Evolutionary conservation across 1,140 invertebrate species (phyloP).

Genomic region (Arion vulgaris): DNA sequence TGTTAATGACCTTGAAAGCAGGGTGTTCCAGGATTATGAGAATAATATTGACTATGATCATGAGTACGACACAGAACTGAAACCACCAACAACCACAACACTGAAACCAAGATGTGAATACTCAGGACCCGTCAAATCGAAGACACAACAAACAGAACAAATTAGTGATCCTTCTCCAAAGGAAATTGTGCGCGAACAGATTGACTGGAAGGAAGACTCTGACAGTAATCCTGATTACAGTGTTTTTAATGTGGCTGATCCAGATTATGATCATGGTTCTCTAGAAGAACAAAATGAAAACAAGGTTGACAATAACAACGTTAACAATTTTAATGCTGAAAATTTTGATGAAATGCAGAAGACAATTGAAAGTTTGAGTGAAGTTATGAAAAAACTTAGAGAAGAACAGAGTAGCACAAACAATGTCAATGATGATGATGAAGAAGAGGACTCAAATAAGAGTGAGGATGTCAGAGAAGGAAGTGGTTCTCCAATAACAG

Average conservation of each 20-base stretch:
- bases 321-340: too few species aligned
- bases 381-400: not conserved
- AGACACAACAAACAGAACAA: not conserved
- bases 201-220: not conserved
- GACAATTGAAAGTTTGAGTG: not conserved
- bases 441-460: not conserved
- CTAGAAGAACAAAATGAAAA: not conserved
- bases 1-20: not conserved
- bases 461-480: not conserved
- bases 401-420: not conserved
- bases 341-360: not conserved
- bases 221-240: not conserved
- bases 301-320: not conserved
- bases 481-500: not conserved
- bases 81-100: not conserved
- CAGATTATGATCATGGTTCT: not conserved
- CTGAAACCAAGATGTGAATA: constrained; percentile 15
- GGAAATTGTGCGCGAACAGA: not conserved
- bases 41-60: not conserved
- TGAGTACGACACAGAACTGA: not conserved
- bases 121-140: not conserved
- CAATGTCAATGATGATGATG: not conserved
- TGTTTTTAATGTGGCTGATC: not conserved
- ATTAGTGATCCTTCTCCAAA: not conserved
- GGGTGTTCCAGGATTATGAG: not conserved